Evolutionary conservation across 2,888 invertebrate genomes (phyloP), one percentile per base, ranked within the genome.

Genomic region (Drosophila leonis): DNA sequence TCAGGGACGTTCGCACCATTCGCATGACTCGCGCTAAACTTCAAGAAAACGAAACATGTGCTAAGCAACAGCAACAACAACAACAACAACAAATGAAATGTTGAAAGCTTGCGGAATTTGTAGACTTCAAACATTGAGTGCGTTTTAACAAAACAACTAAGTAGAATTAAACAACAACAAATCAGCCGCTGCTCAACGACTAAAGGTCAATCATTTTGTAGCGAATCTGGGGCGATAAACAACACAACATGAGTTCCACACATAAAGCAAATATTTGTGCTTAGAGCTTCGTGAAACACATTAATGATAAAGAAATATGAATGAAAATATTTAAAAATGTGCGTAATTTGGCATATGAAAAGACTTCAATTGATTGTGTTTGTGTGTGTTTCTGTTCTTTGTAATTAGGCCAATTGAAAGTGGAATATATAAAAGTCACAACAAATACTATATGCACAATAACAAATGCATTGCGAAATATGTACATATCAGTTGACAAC

Each of bases 191-290:
- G 57, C 41, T 27, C 63, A 67, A 41, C 46, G 88, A 72, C 71
- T 81, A 88, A 90, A 87, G 87, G 79, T 89, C 90, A 89, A 72
- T 27, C 57, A 56, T 68, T 65, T 74, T 73, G 59, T 65, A 74
- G 78, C 57, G 37, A 18, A 37, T 51, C 54, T 49, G 44, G 20
- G 41, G 81, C 79, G 88, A 89, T 89, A 79, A 87, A 83, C 68
- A 87, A 83, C 68, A 67, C 54, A 63, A 72, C 64, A 70, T 74
- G 65, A 65, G 46, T 49, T n/a, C 39, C 46, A 41, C 46, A 41
- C 4, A 20, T 48, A 54, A 48, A 51, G 48, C 48, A 49, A 18
- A 33, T 39, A 12, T 37, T 12, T 52, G 39, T 70, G 39, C 39
- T 49, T 35, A 56, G 20, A 24, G 63, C 37, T 44, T 18, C 18